phyloP scores from a whole-genome alignment of 2,113 vertebrate species.

The Climacteris rufus region DNA sequence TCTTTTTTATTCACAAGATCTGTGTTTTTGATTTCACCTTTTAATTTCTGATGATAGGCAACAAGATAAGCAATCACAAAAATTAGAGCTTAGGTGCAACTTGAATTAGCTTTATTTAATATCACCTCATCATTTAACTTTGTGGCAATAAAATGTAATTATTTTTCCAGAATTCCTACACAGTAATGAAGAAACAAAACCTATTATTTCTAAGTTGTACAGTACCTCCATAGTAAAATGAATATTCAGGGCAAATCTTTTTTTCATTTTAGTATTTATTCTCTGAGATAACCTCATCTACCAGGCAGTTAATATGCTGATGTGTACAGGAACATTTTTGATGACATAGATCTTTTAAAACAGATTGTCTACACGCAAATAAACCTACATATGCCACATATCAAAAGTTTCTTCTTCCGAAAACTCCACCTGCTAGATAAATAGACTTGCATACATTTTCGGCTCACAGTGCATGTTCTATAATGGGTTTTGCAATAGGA shows the following conservation, averaged over 20 bases:
- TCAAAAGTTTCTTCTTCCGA: slow-evolving; percentile 51
- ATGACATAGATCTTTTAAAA: slow-evolving; percentile 25
- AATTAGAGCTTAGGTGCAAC: not conserved
- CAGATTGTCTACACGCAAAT: not conserved
- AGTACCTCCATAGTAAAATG: not conserved
- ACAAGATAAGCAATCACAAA: not conserved
- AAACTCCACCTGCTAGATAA: slow-evolving; percentile 10
- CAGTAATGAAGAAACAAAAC: not conserved
- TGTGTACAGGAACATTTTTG: not conserved
- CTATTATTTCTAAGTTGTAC: not conserved
- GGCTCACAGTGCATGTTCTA: not conserved
- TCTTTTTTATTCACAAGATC: not conserved
- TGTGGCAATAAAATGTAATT: not conserved
- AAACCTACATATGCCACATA: slow-evolving; percentile 9
- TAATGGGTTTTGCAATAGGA: not conserved
- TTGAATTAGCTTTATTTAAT: not conserved
- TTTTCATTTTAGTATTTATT: not conserved
- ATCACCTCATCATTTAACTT: not conserved
- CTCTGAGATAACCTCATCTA: slow-evolving; percentile 14
- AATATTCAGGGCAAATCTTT: not conserved
- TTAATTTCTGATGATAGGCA: not conserved
- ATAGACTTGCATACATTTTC: not conserved
- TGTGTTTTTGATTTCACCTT: not conserved
- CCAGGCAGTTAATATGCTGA: not conserved
- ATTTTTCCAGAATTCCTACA: not conserved